These are phyloP conservation scores for Rissa tridactyla DNA, from an alignment of 2,113 vertebrate species.

Conservation along the genomic window DNA sequence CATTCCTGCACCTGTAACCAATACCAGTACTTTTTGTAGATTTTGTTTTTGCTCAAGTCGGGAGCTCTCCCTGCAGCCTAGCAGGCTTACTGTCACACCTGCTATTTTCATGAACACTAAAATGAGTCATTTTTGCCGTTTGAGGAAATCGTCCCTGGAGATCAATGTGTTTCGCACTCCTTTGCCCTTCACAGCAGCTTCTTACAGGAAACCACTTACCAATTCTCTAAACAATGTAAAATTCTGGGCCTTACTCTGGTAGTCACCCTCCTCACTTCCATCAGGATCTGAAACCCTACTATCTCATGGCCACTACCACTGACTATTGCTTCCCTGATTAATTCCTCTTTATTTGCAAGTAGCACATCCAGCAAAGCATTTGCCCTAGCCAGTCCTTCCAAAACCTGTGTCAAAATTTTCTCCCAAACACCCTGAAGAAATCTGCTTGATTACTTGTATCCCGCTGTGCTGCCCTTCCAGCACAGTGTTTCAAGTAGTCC, in stretches of 20 bases:
- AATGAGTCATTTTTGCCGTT: background rate
- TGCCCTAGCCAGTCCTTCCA: background rate
- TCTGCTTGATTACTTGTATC: background rate
- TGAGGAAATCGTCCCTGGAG: background rate
- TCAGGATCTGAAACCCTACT: background rate
- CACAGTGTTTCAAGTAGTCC: background rate
- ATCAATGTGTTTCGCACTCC: background rate
- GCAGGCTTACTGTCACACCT: background rate
- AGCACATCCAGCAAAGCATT: background rate
- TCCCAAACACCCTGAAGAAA: background rate
- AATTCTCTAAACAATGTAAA: background rate
- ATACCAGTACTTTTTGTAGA: background rate
- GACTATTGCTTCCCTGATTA: background rate
- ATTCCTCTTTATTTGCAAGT: background rate
- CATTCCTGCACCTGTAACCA: background rate
- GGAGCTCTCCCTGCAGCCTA: background rate
- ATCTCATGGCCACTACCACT: background rate
- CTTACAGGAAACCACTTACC: background rate
- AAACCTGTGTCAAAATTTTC: background rate
- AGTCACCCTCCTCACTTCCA: background rate
- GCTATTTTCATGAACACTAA: background rate
- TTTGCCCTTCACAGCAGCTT: background rate
- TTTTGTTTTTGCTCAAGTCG: background rate
- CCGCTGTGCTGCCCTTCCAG: background rate
- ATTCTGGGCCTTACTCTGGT: background rate